Evolutionary conservation across 2,888 invertebrate genomes (phyloP).

Genomic region (Erpobdella octoculata): DNA sequence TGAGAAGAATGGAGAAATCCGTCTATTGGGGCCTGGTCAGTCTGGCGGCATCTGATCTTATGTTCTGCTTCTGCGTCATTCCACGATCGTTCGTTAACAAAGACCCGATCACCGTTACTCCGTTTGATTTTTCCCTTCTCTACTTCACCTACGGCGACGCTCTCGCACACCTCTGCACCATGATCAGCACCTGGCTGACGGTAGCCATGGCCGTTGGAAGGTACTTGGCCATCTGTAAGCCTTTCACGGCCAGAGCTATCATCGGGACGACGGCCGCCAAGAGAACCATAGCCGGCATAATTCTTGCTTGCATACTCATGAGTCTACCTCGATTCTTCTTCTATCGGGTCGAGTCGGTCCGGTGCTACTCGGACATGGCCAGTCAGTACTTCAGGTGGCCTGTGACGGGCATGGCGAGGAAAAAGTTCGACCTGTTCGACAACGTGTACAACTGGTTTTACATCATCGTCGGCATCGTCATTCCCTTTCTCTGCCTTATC

Average conservation of each 20-base stretch:
- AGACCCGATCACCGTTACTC: not conserved
- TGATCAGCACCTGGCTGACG: slow-evolving; percentile 49
- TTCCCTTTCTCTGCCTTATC: slow-evolving; percentile 45
- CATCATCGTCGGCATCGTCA: slow-evolving; percentile 45
- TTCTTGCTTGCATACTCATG: slow-evolving; percentile 32
- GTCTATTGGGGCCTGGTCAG: slow-evolving; percentile 49
- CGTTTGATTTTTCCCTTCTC: slow-evolving; percentile 35
- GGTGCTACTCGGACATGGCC: slow-evolving; percentile 23
- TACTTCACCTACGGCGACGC: slow-evolving; percentile 43
- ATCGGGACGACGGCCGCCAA: slow-evolving; percentile 45
- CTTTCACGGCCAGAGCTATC: slow-evolving; percentile 46
- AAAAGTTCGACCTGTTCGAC: slow-evolving; percentile 21
- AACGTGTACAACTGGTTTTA: slow-evolving; percentile 38
- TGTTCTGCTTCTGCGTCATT: slow-evolving; percentile 47
- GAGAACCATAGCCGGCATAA: slow-evolving; percentile 40
- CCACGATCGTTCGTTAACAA: slow-evolving; percentile 41
- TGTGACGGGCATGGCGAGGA: slow-evolving; percentile 20
- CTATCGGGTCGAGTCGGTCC: slow-evolving; percentile 23
- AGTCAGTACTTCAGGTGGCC: slow-evolving; percentile 27
- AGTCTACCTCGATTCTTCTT: slow-evolving; percentile 35
- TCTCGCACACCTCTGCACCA: slow-evolving; percentile 47
- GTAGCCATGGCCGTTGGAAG: slow-evolving; percentile 49
- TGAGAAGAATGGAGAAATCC: slow-evolving; percentile 48
- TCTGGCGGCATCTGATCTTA: slow-evolving; percentile 47
- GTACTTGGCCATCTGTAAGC: slow-evolving; percentile 49